Evolutionary conservation across 2,888 invertebrate species (phyloP).

Genomic region (Amblyjoppa fuscipennis): DNA sequence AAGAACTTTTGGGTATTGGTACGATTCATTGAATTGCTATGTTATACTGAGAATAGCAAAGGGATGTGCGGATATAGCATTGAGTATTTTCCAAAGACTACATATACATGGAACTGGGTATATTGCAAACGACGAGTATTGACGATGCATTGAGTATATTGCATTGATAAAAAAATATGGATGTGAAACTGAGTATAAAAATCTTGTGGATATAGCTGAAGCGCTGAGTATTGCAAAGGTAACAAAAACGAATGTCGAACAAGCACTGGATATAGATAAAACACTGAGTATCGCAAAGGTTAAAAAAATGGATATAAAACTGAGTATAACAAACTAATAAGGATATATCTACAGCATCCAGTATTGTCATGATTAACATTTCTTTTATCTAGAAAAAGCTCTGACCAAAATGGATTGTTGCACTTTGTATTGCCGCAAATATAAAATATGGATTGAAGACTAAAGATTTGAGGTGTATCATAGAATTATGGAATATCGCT

Average conservation of each 20-base stretch:
- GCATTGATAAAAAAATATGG: neutral
- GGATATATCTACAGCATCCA: constrained; percentile 10
- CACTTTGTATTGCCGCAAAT: neutral
- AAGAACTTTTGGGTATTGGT: neutral
- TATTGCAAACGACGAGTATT: neutral
- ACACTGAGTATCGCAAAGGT: constrained; percentile 35
- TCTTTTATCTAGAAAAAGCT: neutral
- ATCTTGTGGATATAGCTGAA: neutral
- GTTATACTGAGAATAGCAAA: neutral
- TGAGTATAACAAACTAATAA: neutral
- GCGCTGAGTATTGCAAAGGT: neutral
- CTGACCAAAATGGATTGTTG: neutral
- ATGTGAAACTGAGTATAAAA: constrained; percentile 25
- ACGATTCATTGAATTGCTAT: neutral
- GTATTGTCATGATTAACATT: neutral
- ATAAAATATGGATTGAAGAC: neutral
- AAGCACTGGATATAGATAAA: neutral
- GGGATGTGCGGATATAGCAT: neutral
- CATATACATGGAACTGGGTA: constrained; percentile 6
- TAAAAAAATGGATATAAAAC: neutral
- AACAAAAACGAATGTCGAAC: neutral
- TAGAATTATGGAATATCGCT: neutral
- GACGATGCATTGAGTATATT: neutral
- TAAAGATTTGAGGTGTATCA: neutral
- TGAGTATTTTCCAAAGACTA: constrained; percentile 20